Conservation (phyloP, 2,113 vertebrate species). For the Brevimyrus niger region DNA sequence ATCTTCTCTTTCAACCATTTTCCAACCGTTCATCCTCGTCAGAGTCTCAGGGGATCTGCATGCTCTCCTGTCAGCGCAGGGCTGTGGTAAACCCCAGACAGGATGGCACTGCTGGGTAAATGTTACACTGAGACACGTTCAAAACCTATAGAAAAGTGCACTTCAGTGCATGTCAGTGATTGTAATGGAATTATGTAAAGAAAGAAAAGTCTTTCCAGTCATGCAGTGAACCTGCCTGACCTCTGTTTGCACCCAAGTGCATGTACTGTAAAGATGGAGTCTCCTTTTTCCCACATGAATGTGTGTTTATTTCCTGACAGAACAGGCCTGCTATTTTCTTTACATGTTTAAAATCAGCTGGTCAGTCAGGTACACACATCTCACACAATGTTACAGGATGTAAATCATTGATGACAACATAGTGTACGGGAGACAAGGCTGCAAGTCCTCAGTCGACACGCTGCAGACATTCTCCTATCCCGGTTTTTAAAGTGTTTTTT, state of each 20-base stretch:
- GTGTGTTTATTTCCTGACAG: background rate
- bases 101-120: background rate
- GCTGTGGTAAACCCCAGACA: background rate
- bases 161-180: background rate
- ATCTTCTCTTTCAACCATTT: background rate
- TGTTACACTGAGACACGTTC: background rate
- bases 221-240: background rate
- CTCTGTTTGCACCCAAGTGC: no score
- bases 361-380: background rate
- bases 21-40: background rate
- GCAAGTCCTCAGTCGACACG: background rate
- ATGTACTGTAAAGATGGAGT: background rate
- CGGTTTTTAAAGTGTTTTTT: background rate
- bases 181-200: background rate
- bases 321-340: background rate
- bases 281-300: background rate
- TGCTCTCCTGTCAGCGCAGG: background rate
- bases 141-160: background rate
- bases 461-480: background rate
- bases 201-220: no score
- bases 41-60: background rate
- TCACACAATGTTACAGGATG: background rate
- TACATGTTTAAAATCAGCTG: background rate
- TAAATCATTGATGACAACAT: background rate
- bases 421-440: background rate